phyloP scores from a whole-genome alignment of 2,113 vertebrate species.

The Tenrec ecaudatus region DNA sequence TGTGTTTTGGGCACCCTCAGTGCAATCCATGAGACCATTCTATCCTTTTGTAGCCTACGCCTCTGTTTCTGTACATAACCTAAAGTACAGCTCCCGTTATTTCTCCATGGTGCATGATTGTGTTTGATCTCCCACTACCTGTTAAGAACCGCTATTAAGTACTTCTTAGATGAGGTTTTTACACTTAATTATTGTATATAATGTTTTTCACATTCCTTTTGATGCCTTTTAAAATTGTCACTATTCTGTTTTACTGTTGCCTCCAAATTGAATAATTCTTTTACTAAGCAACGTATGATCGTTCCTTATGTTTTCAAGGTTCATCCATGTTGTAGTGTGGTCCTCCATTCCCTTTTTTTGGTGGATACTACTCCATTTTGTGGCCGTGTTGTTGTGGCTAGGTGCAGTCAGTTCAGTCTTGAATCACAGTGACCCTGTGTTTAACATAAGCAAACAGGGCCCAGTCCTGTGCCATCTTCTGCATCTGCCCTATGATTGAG shows the following conservation, averaged over 20 bases:
- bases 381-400: no score
- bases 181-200: neutral
- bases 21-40: no score
- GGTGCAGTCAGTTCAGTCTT: no score
- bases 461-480: no score
- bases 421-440: no score
- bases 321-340: neutral
- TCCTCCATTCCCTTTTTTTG: neutral
- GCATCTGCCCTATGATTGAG: no score
- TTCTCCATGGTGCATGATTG: neutral
- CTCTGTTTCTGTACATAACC: neutral
- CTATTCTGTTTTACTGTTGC: neutral
- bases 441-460: no score
- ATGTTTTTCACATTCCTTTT: no score
- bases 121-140: neutral
- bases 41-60: neutral
- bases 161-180: neutral
- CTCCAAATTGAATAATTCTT: neutral
- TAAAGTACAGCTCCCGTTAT: neutral
- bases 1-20: no score
- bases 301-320: neutral
- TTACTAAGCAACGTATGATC: neutral
- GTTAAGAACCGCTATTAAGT: no score
- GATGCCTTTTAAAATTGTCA: neutral
- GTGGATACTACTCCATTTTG: no score